Evolutionary conservation across 2,797 vertebrate species (phyloP).

Genomic region (Eidolon dupreanum): DNA sequence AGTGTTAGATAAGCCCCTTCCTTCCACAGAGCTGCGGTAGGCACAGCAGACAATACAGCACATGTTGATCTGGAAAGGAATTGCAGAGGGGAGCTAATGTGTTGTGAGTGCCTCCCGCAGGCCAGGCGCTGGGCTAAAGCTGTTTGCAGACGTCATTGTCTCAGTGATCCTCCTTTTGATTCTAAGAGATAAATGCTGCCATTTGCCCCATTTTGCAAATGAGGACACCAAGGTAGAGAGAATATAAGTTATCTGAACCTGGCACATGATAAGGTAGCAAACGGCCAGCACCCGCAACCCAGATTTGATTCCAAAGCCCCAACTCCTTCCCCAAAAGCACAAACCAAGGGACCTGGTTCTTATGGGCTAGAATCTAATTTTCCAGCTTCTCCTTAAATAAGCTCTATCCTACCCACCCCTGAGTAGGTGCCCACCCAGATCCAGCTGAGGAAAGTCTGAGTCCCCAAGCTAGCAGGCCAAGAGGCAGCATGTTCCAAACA

Average conservation of each 20-base stretch:
- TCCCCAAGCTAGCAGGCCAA: background rate
- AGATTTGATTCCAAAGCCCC: background rate
- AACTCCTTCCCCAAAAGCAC: background rate
- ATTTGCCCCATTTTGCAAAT: background rate
- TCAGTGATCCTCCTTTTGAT: background rate
- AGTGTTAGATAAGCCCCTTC: background rate
- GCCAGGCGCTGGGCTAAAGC: background rate
- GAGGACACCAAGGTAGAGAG: background rate
- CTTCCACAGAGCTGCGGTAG: background rate
- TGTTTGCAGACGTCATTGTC: background rate
- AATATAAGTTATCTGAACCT: background rate
- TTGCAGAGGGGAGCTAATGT: rapidly evolving
- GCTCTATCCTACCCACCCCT: background rate
- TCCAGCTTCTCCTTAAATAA: background rate
- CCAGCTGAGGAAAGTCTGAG: background rate
- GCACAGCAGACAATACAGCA: background rate
- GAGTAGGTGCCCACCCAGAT: background rate
- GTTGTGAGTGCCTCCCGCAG: rapidly evolving
- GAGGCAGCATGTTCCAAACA: background rate
- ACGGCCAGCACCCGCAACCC: background rate
- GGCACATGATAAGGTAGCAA: rapidly evolving
- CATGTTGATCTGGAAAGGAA: background rate
- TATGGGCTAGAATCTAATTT: background rate
- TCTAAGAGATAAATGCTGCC: background rate
- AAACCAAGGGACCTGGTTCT: background rate